Base-by-base conservation (phyloP, 2,888 invertebrate species). In the Parasteatoda lunata region DNA sequence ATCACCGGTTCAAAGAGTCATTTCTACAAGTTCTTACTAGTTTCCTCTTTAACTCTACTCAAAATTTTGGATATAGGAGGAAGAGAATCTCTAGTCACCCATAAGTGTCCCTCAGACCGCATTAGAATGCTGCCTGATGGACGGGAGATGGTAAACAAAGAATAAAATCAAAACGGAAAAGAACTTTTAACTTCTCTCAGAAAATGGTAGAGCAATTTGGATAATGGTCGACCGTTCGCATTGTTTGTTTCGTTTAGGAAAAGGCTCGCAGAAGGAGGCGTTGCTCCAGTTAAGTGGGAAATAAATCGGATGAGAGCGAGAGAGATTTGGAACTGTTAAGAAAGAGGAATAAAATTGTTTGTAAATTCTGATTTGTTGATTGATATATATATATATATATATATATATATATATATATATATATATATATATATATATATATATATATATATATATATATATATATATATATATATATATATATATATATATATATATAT, bases 241-340 rank as follows among this genome's bases (percentile, higher is more conserved):
- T 72, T 72, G 71, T 72, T 72, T 72, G 13, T 51, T 51, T 51
- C 71, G 8, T 8, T 48, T 3, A n/a, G n/a, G n/a, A n/a, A n/a
- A n/a, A n/a, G n/a, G n/a, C n/a, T n/a, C n/a, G n/a, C n/a, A n/a
- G n/a, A n/a, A n/a, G 52, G 51, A 72, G 71, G 71, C 71, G 71
- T 72, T 13, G 71, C 51, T 49, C 30, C 52, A 51, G 15, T 49
- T 72, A 49, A 72, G 71, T 72, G 30, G 47, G 8, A 30, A 72
- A 72, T 72, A 72, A 72, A 72, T 72, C 71, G 48, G 30, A 48
- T 49, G 48, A 47, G 45, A 45, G 54, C 13, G 48, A 48, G 15
- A 72, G 71, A 51, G 71, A 72, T 72, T 72, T 72, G 45, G 8
- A 51, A 51, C 71, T 72, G 71, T 72, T 72, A 47, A 49, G 51